Base-by-base conservation (phyloP, 1,140 invertebrate species). In the Lepidurus couesii region DNA sequence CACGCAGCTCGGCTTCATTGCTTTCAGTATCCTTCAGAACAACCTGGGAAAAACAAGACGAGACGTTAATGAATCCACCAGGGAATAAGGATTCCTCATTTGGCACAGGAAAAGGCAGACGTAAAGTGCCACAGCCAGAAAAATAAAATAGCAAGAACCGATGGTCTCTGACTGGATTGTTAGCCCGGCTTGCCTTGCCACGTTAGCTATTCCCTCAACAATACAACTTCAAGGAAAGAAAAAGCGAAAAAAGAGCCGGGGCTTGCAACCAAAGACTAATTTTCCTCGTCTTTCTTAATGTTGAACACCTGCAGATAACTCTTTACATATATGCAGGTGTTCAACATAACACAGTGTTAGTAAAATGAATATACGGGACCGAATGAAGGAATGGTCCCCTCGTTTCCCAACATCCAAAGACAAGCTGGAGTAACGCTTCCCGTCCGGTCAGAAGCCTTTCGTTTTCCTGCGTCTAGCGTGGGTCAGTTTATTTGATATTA, bases 1-100 rank as follows among this genome's bases (percentile, higher is more conserved):
- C 92, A 80, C 91, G 88, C 65, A 98, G 87, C 84, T 90, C 85
- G 7, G 88, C 90, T 81, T 87, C 87, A 24, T 88, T 88, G 11
- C 84, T 85, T 74, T 85, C 84, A 78, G 86, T 84, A 80, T 89
- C 85, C 77, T 87, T 86, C 78, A 92, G 80, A 78, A 87, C 84
- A 80, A 89, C 88, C 87, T 89, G 79, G 5, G 84, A 84, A 42
- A 80, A 79, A 78, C 77, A 80, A 80, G 78, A 44, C 16, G 47
- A 79, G 79, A 79, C 6, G 79, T 5, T 73, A 75, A 75, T 43
- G 47, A 77, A 79, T 7, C 11, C n/a, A 73, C 4, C 34, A 34
- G 34, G 34, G 34, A 34, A 34, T 34, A 34, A 4, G 34, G 34
- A 34, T 34, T 34, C 34, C 34, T 34, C 34, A 34, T 34, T 34